phyloP scores from a whole-genome alignment of 1,140 invertebrate genomes.

The Aleiodes sp. region DNA sequence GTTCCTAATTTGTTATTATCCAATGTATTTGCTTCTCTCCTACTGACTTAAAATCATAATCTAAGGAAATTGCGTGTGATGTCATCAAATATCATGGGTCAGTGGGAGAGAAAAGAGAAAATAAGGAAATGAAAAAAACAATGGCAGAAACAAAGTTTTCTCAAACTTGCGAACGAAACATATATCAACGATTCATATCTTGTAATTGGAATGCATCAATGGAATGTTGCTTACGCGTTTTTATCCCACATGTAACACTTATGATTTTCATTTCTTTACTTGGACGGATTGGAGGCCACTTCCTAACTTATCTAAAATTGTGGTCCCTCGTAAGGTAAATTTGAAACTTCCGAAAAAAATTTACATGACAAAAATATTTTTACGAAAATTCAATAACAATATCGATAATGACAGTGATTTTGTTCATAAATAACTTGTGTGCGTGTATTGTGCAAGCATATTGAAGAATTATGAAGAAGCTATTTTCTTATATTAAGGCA shows the following conservation, averaged over 20 bases:
- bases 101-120: background rate
- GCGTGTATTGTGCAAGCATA: too few species aligned
- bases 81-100: background rate
- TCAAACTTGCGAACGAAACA: background rate
- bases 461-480: too few species aligned
- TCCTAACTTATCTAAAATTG: background rate
- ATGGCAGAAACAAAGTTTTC: background rate
- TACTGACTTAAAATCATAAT: background rate
- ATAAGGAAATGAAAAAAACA: background rate
- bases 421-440: too few species aligned
- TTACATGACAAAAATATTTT: conserved; percentile 14
- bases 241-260: too few species aligned
- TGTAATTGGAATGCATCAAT: background rate
- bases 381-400: conserved; percentile 43
- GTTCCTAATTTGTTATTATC: too few species aligned
- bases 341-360: background rate
- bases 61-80: background rate
- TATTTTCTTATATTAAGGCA: too few species aligned
- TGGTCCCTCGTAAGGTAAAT: background rate
- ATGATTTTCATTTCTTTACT: background rate
- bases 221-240: conserved; percentile 4
- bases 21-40: too few species aligned
- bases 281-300: background rate
- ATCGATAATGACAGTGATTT: too few species aligned
- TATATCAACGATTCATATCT: background rate